Evolutionary conservation across 2,888 invertebrate genomes (phyloP).

Genomic region (Cantharis nigra): DNA sequence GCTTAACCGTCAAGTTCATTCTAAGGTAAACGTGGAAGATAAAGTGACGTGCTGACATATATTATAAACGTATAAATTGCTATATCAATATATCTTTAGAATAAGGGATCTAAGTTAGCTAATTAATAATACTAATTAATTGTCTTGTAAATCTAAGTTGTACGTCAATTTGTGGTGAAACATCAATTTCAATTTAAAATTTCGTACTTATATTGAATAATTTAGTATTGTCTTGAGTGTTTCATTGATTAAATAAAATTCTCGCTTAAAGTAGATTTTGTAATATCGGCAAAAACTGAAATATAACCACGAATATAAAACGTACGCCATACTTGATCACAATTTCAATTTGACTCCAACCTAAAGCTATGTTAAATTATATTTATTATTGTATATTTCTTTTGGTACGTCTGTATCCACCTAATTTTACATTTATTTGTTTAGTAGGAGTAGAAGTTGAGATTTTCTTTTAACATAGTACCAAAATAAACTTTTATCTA

Average conservation of each 20-base stretch:
- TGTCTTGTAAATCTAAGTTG: background rate
- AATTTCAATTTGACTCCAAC: background rate
- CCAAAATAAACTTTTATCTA: conserved; percentile 1
- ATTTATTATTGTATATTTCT: background rate
- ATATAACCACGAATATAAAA: background rate
- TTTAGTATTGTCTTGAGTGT: background rate
- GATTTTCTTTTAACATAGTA: background rate
- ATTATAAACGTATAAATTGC: background rate
- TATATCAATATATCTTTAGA: background rate
- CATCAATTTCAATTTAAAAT: background rate
- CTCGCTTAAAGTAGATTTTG: background rate
- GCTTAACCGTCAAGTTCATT: background rate
- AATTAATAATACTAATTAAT: background rate
- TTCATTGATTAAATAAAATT: background rate
- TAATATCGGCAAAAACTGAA: background rate
- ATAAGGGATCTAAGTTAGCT: background rate
- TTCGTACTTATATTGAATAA: background rate
- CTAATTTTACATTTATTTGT: background rate
- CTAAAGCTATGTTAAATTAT: background rate
- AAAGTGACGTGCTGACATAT: background rate
- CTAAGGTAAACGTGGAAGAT: background rate
- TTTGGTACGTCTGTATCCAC: background rate
- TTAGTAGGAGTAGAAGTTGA: background rate
- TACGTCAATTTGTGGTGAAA: background rate
- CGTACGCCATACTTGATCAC: background rate